These are phyloP conservation scores for Xiphydria camelus DNA, from an alignment of 2,888 invertebrate species.

Conservation along the genomic window DNA sequence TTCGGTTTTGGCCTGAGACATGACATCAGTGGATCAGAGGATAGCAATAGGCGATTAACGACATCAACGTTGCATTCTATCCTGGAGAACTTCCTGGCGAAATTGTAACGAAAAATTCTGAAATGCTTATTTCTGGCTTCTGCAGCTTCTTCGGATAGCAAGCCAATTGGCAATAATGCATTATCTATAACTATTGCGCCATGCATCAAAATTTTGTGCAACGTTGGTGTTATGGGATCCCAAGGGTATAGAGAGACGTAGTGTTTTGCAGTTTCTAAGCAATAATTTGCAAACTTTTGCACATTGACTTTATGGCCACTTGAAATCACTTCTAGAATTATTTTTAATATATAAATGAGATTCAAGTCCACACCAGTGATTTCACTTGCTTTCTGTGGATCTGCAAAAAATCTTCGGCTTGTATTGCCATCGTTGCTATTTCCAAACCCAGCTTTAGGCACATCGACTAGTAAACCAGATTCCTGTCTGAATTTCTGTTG, in stretches of 20 bases:
- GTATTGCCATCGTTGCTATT: conserved; percentile 38
- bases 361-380: conserved; percentile 40
- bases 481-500: conserved; percentile 31
- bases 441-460: conserved; percentile 36
- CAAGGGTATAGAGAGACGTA: no score
- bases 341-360: conserved; percentile 35
- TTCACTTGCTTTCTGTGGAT: conserved; percentile 34
- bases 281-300: conserved; percentile 29
- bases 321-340: conserved; percentile 36
- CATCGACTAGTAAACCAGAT: conserved; percentile 39
- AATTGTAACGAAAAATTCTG: conserved; percentile 22
- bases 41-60: no score
- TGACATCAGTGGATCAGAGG: no score
- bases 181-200: conserved; percentile 32
- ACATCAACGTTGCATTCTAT: conserved; percentile 25
- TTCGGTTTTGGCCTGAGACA: no score
- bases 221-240: conserved; percentile 42
- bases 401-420: conserved; percentile 38
- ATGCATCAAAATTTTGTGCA: conserved; percentile 40
- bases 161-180: conserved; percentile 37
- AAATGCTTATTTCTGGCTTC: conserved; percentile 40
- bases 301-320: conserved; percentile 18
- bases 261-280: conserved; percentile 12
- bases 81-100: conserved; percentile 31
- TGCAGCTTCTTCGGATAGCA: conserved; percentile 37